These are phyloP conservation scores for Xestoiulus laeticollis DNA, from an alignment of 2,888 invertebrate species.

Conservation along the genomic window DNA sequence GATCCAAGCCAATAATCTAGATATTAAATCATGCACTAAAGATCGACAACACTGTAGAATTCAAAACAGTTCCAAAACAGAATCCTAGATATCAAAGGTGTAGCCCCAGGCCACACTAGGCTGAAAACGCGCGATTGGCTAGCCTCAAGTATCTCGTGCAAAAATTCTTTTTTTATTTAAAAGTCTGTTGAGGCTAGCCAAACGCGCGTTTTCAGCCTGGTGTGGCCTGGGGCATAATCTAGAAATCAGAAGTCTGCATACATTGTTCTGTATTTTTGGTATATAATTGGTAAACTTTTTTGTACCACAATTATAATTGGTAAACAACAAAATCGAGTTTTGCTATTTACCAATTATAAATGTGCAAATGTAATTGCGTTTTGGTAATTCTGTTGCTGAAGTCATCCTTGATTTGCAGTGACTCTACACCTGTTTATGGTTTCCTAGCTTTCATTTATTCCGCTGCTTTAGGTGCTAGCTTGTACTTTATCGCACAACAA, in stretches of 20 bases:
- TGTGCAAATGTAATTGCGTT: not conserved
- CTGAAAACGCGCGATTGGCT: no score
- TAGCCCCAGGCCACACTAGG: no score
- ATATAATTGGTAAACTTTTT: no score
- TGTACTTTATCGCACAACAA: constrained; percentile 21
- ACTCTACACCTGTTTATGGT: not conserved
- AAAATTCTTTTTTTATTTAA: no score
- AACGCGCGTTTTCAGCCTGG: no score
- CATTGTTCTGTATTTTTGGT: no score
- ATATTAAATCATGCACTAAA: not conserved
- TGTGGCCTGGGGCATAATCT: no score
- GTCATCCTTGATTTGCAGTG: constrained; percentile 1
- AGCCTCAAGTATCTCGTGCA: no score
- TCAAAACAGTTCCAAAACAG: not conserved
- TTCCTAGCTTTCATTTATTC: constrained; percentile 2
- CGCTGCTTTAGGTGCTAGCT: not conserved
- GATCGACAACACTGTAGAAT: not conserved
- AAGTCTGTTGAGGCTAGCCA: no score
- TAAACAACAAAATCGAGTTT: no score
- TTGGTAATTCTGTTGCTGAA: not conserved
- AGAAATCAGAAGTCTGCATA: no score
- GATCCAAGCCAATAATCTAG: not conserved
- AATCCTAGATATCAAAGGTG: not conserved
- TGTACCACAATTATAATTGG: no score
- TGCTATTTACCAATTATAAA: not conserved